phyloP scores from a whole-genome alignment of 2,797 vertebrate genomes.

The Propithecus deckenii region DNA sequence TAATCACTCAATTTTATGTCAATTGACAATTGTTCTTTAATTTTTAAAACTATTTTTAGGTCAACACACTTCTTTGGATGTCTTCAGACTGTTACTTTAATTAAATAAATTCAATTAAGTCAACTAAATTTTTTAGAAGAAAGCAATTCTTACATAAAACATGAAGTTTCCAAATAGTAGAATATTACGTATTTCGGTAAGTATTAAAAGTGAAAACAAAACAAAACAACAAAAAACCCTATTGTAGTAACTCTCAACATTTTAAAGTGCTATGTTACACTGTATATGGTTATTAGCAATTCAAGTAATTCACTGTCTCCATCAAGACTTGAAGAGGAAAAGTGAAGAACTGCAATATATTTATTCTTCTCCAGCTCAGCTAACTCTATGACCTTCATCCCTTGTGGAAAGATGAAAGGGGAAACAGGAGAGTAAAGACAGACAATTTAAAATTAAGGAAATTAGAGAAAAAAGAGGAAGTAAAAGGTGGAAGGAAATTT shows the following conservation, averaged over 20 bases:
- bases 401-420: not conserved
- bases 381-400: not conserved
- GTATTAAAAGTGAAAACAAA: not conserved
- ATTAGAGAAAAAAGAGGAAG: not conserved
- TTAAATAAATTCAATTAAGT: constrained; percentile 49
- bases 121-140: not conserved
- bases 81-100: not conserved
- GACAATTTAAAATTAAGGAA: not conserved
- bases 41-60: constrained; percentile 29
- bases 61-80: not conserved
- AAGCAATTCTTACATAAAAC: not conserved
- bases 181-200: not conserved
- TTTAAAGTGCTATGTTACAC: not conserved
- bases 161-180: not conserved
- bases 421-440: not conserved
- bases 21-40: constrained; percentile 40
- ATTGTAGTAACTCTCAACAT: not conserved
- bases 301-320: not conserved
- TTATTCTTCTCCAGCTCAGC: not conserved
- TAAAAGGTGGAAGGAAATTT: not conserved
- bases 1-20: constrained; percentile 20
- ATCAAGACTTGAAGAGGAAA: not conserved
- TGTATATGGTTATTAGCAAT: not conserved
- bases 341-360: not conserved
- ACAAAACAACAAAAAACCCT: not conserved